phyloP scores from a whole-genome alignment of 2,113 vertebrate species.

The Lepus americanus region DNA sequence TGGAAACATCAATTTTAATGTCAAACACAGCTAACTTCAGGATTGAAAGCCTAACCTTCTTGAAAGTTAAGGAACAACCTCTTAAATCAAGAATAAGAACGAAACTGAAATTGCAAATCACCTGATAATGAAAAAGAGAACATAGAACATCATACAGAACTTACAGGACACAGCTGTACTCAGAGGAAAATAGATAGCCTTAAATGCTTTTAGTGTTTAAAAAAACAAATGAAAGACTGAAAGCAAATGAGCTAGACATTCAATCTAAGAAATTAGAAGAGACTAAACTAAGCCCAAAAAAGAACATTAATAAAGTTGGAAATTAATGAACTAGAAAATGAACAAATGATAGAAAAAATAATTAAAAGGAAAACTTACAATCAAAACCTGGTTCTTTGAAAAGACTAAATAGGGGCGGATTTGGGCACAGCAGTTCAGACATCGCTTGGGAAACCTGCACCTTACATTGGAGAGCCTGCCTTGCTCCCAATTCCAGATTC shows the following conservation, averaged over 20 bases:
- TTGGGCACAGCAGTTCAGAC: too few relatives aligned
- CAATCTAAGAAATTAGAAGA: slow-evolving; percentile 58
- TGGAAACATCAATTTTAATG: not conserved
- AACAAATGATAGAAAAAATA: slow-evolving; percentile 43
- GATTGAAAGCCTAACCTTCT: slow-evolving; percentile 44
- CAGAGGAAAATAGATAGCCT: slow-evolving; percentile 45
- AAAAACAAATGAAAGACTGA: not conserved
- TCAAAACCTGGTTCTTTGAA: slow-evolving; percentile 39
- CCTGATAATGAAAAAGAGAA: slow-evolving; percentile 58
- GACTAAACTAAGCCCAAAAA: slow-evolving; percentile 37
- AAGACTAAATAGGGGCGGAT: not conserved
- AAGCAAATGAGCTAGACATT: slow-evolving; percentile 39
- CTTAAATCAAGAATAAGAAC: slow-evolving; percentile 50
- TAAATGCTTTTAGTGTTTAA: slow-evolving; percentile 43
- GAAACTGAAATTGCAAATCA: slow-evolving; percentile 59
- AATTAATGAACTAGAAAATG: slow-evolving; percentile 60
- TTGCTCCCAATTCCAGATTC: too few relatives aligned
- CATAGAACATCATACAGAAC: not conserved
- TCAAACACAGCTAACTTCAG: slow-evolving; percentile 17
- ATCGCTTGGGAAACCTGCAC: too few relatives aligned
- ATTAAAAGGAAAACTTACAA: slow-evolving; percentile 52
- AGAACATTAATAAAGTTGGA: slow-evolving; percentile 56
- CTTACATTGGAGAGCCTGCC: too few relatives aligned
- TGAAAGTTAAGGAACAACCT: slow-evolving; percentile 35
- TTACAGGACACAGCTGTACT: slow-evolving; percentile 11